A percentile compares a stretch with the other conserved stretches of the same genome.
Conservation (phyloP, 2,888 invertebrate genomes). For the Drosophila greeni region DNA sequence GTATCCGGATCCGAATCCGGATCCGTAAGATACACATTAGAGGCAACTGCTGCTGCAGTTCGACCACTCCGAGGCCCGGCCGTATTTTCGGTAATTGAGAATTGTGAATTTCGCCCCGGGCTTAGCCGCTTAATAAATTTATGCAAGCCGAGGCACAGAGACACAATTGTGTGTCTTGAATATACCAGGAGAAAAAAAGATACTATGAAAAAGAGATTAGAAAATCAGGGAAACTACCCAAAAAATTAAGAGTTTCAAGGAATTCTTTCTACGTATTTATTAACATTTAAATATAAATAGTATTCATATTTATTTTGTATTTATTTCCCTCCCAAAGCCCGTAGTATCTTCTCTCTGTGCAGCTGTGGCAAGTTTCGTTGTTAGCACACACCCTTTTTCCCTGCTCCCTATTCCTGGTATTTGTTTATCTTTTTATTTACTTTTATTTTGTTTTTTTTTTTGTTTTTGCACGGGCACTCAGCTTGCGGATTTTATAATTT, state of each 20-base stretch:
- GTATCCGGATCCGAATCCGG: not conserved
- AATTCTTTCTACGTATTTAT: not conserved
- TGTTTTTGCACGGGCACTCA: slow-evolving; percentile 35
- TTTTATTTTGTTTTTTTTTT: slow-evolving; percentile 1
- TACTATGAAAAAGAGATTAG: not conserved
- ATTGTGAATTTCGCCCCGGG: slow-evolving; percentile 50
- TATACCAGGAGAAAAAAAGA: too few species aligned
- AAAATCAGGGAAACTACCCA: not conserved
- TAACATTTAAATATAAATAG: not conserved
- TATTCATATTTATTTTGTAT: not conserved
- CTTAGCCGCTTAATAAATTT: slow-evolving; percentile 57
- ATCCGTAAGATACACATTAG: slow-evolving; percentile 34
- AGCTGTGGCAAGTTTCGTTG: slow-evolving; percentile 42
- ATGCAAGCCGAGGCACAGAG: slow-evolving; percentile 29
- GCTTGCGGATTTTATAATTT: slow-evolving; percentile 67
- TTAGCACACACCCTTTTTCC: slow-evolving; percentile 25
- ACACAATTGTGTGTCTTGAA: slow-evolving; percentile 11
- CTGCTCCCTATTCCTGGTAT: slow-evolving; percentile 35
- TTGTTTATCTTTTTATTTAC: slow-evolving; percentile 30
- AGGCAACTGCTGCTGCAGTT: slow-evolving; percentile 14
- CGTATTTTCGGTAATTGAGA: slow-evolving; percentile 63
- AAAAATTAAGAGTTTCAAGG: too few species aligned
- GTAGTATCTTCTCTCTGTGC: not conserved
- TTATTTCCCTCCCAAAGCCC: not conserved
- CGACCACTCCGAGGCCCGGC: slow-evolving; percentile 29